Base-by-base conservation (phyloP, 2,113 vertebrate genomes). In the Chauna torquata region DNA sequence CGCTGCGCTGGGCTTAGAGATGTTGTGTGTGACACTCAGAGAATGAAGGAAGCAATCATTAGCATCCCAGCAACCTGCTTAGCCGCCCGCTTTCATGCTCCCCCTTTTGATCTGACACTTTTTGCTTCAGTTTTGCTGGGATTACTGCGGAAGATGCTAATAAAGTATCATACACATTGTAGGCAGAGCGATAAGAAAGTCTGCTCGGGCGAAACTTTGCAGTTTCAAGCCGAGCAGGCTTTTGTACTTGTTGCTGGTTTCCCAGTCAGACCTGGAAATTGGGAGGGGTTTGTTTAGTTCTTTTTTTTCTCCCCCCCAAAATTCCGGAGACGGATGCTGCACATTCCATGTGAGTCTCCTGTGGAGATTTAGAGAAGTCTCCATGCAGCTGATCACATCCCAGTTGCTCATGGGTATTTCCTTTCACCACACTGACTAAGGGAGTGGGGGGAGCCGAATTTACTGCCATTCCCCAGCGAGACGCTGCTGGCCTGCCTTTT, bases 1-100 rank as follows among this genome's bases (percentile, higher is more conserved):
- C 19, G 66, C 88, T 45, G 89, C 91, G 93, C 88, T 1, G 91
- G 84, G 95, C 95, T 98, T 98, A 97, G 96, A 69, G 86, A 97
- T 97, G 97, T 97, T 97, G 96, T 61, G 94, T 24, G 92, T 97
- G 97, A 98, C 97, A 98, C 95, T 75, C 97, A 92, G 95, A 97
- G 97, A 98, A 97, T 97, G 97, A 97, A 70, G 96, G 95, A 97
- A 98, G 96, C 96, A 97, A 97, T 98, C 97, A 97, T 97, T 98
- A 97, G 96, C 96, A 97, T 97, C 96, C 97, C 96, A 95, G 96
- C 96, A 98, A 97, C 97, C 96, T 97, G 96, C 97, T 97, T 98
- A 97, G 94, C 96, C 36, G 24, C 92, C 90, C 23, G 92, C 96
- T 98, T 97, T 97, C 96, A 97, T 71, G 82, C 94, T 95, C 94